Evolutionary conservation across 2,113 vertebrate species (phyloP), one percentile per base, ranked within the genome.

Genomic region (Chloropsis cyanopogon): DNA sequence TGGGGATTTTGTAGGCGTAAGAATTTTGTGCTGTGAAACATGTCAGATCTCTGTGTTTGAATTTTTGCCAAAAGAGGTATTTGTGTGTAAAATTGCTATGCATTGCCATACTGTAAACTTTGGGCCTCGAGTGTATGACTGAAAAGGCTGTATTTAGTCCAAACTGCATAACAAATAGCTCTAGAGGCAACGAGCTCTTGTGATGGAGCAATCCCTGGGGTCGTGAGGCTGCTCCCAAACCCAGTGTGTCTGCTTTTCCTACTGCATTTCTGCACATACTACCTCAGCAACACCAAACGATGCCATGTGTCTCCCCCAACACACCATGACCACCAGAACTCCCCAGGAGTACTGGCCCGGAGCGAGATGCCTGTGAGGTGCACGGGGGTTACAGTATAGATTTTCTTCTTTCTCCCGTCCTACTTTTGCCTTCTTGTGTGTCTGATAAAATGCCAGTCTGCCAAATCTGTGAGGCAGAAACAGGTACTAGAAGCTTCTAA

Each of bases 291-390:
- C 33, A 78, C 6, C 60, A 69, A 59, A 50, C 4, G 12, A 29
- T 83, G 71, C 33, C 12, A 9, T 0, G 4, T 5, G 3, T 65
- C 18, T 63, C 20, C 35, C 35, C 39, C 26, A 53, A 1, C 0
- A 2, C 15, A 24, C 33, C 35, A 14, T 3, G 15, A 28, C 5
- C 41, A 65, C 54, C 25, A n/a, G 0, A 3, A 7, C 15, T 29
- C 28, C 42, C 18, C 47, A 56, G 35, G 25, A 66, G 4, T 9
- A 42, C 0, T 6, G 9, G 26, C 28, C 46, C 66, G 57, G 35
- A 52, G 82, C 31, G 64, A 89, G 50, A 7, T 81, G n/a, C 19
- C 9, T 29, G 12, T 33, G 46, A 91, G 57, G 26, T 60, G 22
- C 19, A 61, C 2, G 0, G 9, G 6, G 12, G 16, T 31, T 47